phyloP scores from a whole-genome alignment of 2,797 vertebrate species.

The Crocidura indochinensis region DNA sequence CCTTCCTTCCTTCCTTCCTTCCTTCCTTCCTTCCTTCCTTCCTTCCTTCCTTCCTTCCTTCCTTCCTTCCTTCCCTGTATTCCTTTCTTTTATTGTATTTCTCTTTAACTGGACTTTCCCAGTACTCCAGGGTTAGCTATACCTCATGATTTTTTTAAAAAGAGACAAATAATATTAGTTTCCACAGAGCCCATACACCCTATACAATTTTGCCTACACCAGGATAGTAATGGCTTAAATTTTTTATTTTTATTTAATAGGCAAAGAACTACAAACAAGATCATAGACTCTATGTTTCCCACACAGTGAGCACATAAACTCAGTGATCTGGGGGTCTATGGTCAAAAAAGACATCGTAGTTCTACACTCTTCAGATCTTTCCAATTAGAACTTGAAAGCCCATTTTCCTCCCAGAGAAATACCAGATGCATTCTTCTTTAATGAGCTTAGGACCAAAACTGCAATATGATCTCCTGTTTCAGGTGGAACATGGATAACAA shows the following conservation, averaged over 20 bases:
- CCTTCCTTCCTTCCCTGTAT: rapidly evolving
- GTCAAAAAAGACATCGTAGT: constrained; percentile 74
- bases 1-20: too few species aligned
- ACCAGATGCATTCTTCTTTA: constrained; percentile 87
- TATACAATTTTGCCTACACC: constrained; percentile 51
- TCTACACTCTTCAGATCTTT: constrained; percentile 84
- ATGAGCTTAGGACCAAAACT: constrained; percentile 86
- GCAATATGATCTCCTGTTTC: constrained; percentile 85
- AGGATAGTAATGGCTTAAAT: neutral
- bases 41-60: too few species aligned
- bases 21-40: too few species aligned
- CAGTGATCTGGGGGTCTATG: constrained; percentile 64
- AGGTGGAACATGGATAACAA: constrained; percentile 84
- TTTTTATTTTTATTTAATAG: constrained; percentile 49
- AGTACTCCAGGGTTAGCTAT: neutral
- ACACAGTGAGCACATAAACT: constrained; percentile 35
- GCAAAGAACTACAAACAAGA: constrained; percentile 52
- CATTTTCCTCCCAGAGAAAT: constrained; percentile 85
- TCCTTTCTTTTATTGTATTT: too few species aligned
- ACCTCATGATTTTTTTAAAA: constrained; percentile 43
- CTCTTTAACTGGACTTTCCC: neutral
- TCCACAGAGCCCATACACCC: constrained; percentile 13
- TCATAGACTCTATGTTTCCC: constrained; percentile 52
- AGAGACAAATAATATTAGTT: constrained; percentile 47
- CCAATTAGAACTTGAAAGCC: constrained; percentile 87